These are phyloP conservation scores for Pampusana beccarii DNA, from an alignment of 2,113 vertebrate genomes.

Conservation along the genomic window DNA sequence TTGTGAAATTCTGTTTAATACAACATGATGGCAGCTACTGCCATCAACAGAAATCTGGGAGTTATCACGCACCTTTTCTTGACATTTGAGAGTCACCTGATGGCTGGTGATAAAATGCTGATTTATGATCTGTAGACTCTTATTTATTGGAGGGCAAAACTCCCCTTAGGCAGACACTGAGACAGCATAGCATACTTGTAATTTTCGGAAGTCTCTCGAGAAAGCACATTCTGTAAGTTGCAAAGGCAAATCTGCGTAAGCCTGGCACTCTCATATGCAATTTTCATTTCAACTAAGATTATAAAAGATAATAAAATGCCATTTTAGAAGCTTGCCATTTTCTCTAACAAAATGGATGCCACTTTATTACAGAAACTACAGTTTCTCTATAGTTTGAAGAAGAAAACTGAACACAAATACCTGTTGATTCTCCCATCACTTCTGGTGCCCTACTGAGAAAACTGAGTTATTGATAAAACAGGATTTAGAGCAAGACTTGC, in stretches of 20 bases:
- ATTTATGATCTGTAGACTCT: constrained; percentile 42
- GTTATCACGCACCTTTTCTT: constrained; percentile 34
- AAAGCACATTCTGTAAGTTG: constrained; percentile 8
- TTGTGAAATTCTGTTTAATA: background rate
- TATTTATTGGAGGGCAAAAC: constrained; percentile 54
- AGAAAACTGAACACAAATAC: background rate
- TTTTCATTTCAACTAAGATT: constrained; percentile 28
- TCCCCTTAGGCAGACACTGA: constrained; percentile 42
- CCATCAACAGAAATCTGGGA: constrained; percentile 38
- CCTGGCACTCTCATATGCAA: background rate
- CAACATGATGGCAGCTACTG: background rate
- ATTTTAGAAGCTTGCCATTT: background rate
- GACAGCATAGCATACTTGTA: background rate
- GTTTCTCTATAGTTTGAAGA: background rate
- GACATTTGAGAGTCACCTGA: constrained; percentile 65
- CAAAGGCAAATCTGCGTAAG: background rate
- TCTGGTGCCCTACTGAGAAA: background rate
- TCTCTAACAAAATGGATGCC: constrained; percentile 2
- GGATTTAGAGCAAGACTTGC: background rate
- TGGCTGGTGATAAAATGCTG: constrained; percentile 39
- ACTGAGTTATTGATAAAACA: background rate
- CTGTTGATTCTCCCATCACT: background rate
- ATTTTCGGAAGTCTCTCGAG: constrained; percentile 12
- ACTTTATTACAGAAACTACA: background rate
- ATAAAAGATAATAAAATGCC: background rate